These are phyloP conservation scores for Melanotaenia pygmaea DNA, from an alignment of 2,797 vertebrate species.

Conservation along the genomic window DNA sequence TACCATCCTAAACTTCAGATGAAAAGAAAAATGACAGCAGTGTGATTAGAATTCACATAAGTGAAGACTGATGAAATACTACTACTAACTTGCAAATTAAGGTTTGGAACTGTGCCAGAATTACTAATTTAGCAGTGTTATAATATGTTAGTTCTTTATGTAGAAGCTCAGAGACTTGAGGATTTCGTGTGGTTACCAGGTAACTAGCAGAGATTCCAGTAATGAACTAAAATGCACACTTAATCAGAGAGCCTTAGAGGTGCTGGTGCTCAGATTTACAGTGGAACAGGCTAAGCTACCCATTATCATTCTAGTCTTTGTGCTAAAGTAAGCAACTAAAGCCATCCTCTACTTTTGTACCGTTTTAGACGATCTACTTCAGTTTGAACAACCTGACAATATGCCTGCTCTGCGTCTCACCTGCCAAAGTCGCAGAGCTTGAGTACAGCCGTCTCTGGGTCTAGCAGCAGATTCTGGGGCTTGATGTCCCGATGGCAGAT, in stretches of 20 bases:
- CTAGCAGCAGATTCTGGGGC: constrained; percentile 99
- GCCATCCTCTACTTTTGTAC: background rate
- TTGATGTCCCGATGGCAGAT: constrained; percentile 99
- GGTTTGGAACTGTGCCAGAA: background rate
- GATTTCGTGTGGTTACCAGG: background rate
- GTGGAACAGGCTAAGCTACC: background rate
- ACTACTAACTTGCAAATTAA: background rate
- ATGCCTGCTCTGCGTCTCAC: constrained; percentile 69
- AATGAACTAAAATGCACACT: background rate
- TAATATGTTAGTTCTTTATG: background rate
- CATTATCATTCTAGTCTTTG: background rate
- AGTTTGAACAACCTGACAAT: background rate
- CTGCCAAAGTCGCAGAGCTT: constrained; percentile 99
- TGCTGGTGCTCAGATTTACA: too few relatives aligned
- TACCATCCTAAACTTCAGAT: background rate
- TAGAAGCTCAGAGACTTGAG: background rate
- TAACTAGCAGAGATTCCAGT: background rate
- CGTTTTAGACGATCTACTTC: background rate
- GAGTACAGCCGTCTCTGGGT: constrained; percentile 97
- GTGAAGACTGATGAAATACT: background rate
- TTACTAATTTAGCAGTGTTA: background rate
- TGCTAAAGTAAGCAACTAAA: background rate
- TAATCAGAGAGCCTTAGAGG: background rate
- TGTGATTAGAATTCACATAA: background rate
- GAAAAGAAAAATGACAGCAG: background rate